These are phyloP conservation scores for Lithophane leautieri DNA, from an alignment of 2,888 invertebrate genomes.

Conservation along the genomic window DNA sequence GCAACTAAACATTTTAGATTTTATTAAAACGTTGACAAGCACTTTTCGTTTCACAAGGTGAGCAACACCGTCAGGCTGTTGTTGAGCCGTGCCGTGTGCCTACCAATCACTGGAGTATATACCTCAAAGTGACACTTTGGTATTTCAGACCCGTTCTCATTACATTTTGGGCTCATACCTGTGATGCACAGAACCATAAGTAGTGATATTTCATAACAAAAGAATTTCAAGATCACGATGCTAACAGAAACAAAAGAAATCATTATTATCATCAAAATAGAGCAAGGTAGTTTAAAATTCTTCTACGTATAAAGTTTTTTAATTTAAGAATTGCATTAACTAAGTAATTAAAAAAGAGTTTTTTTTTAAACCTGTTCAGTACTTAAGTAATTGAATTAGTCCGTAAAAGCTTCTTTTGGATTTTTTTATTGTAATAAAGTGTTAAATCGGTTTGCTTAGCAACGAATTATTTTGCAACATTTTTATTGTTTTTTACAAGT, in stretches of 20 bases:
- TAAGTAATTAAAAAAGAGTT: neutral
- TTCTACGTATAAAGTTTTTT: neutral
- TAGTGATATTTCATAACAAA: conserved; percentile 13
- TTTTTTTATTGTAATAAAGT: neutral
- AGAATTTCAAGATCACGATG: conserved; percentile 14
- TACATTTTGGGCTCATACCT: conserved; percentile 19
- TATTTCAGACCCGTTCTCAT: conserved; percentile 20
- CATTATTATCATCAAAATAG: conserved; percentile 9
- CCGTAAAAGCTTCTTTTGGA: neutral
- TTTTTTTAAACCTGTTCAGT: neutral
- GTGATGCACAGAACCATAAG: neutral
- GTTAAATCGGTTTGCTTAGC: neutral
- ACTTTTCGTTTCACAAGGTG: conserved; percentile 43
- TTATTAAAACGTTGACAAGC: neutral
- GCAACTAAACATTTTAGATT: neutral
- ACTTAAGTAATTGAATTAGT: neutral
- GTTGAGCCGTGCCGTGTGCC: neutral
- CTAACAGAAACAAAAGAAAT: conserved; percentile 15
- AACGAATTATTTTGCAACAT: conserved; percentile 18
- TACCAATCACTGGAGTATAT: conserved; percentile 4
- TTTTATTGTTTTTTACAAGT: conserved; percentile 4
- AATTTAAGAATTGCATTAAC: neutral
- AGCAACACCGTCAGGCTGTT: conserved; percentile 25
- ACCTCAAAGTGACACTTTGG: conserved; percentile 26
- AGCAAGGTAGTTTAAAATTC: conserved; percentile 8